Conservation (phyloP, 2,888 invertebrate genomes). For the Ceratothoa steindachneri region DNA sequence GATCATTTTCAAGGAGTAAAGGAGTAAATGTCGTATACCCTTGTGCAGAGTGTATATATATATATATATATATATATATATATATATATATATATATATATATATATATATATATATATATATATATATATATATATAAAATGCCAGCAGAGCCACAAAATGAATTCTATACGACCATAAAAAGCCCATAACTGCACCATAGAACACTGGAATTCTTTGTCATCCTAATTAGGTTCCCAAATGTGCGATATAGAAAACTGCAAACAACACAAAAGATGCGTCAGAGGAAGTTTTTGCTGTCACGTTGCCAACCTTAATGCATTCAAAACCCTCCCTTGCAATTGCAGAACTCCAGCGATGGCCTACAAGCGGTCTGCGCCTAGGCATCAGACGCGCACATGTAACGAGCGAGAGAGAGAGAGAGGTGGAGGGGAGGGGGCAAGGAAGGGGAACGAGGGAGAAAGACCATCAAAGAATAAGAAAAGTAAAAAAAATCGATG, state of each 20-base stretch:
- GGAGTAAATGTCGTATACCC: too few species aligned
- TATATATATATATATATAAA: slow-evolving; percentile 11
- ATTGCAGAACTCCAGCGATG: neutral
- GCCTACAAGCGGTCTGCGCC: too few species aligned
- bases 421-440: neutral
- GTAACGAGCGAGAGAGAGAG: neutral
- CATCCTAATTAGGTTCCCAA: neutral
- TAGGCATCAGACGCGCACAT: too few species aligned
- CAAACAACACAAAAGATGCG: neutral
- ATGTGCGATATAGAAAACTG: neutral
- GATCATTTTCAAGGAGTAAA: too few species aligned
- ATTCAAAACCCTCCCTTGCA: slow-evolving; percentile 2
- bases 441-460: neutral
- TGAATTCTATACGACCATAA: neutral
- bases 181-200: neutral
- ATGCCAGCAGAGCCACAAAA: neutral
- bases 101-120: slow-evolving; percentile 13
- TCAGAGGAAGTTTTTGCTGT: neutral
- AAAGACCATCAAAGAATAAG: neutral
- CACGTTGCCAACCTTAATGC: neutral
- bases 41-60: too few species aligned
- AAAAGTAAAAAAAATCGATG: neutral
- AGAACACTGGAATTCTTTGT: neutral
- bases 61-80: slow-evolving; percentile 1
- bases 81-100: neutral